phyloP scores from a whole-genome alignment of 1,140 invertebrate genomes.

The Solenopsis invicta region DNA sequence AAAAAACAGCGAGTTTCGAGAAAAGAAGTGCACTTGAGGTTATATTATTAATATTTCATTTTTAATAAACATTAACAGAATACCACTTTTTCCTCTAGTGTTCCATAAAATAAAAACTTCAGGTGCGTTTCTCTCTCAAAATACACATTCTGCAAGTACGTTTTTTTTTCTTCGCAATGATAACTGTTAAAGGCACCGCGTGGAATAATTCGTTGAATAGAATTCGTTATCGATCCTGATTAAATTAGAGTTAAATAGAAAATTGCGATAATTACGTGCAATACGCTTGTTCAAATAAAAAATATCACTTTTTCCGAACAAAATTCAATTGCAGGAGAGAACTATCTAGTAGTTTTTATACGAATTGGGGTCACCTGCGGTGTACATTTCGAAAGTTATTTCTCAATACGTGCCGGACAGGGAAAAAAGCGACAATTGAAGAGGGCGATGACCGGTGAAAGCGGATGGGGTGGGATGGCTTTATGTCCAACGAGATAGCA shows the following conservation, averaged over 20 bases:
- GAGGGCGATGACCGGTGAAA: constrained; percentile 39
- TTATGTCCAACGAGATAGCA: constrained; percentile 25
- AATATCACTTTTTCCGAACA: not conserved
- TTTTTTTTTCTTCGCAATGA: not conserved
- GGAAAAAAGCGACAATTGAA: constrained; percentile 35
- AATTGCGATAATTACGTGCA: not conserved
- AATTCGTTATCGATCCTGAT: constrained; percentile 4
- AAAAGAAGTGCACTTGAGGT: not conserved
- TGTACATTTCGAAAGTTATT: constrained; percentile 42
- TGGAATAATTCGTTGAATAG: not conserved
- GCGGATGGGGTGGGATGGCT: constrained; percentile 9
- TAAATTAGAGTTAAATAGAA: constrained; percentile 1
- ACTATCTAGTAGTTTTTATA: constrained; percentile 20
- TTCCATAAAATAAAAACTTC: not conserved
- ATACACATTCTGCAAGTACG: not conserved
- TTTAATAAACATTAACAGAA: constrained; percentile 10
- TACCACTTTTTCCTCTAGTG: not conserved
- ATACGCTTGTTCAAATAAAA: not conserved
- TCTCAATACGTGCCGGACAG: constrained; percentile 21
- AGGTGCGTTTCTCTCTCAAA: not conserved
- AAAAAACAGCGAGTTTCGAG: not conserved
- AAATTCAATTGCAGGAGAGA: constrained; percentile 16
- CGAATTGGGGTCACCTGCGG: constrained; percentile 9
- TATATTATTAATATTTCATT: constrained; percentile 20
- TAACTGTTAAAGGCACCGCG: not conserved